A percentile compares a stretch with the other conserved stretches of the same genome.
Conservation (phyloP, 2,888 invertebrate species). For the Noctua janthina region DNA sequence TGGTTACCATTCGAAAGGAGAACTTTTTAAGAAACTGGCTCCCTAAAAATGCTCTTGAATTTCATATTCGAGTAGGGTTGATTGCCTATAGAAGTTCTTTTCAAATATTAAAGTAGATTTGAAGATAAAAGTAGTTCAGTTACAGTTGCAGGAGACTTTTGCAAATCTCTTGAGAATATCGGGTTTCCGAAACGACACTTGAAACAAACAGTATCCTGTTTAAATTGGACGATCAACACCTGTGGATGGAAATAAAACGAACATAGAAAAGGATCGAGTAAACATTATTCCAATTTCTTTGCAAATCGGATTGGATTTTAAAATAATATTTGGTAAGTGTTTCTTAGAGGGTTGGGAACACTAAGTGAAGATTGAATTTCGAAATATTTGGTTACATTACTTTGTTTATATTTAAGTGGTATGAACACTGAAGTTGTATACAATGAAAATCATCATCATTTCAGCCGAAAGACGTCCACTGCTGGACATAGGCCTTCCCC, state of each 20-base stretch:
- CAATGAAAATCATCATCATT: too few relatives aligned
- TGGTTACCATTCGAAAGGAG: not conserved
- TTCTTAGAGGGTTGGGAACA: not conserved
- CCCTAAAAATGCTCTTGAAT: not conserved
- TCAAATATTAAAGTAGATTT: not conserved
- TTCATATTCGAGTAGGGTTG: not conserved
- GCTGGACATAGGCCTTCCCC: too few relatives aligned
- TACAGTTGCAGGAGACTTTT: constrained; percentile 10
- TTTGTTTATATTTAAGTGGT: not conserved
- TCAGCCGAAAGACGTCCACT: too few relatives aligned
- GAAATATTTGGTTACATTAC: not conserved
- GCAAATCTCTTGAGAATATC: not conserved
- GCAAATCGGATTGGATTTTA: constrained; percentile 23
- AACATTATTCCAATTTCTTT: constrained; percentile 11
- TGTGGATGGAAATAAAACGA: constrained; percentile 30
- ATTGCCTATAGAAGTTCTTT: not conserved
- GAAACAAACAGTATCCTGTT: constrained; percentile 22
- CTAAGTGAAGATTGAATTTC: not conserved
- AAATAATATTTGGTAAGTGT: constrained; percentile 4
- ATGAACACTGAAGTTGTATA: not conserved
- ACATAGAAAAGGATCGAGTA: constrained; percentile 10
- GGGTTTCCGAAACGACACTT: constrained; percentile 17
- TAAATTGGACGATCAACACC: constrained; percentile 41
- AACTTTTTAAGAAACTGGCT: not conserved
- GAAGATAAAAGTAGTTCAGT: not conserved